phyloP scores from a whole-genome alignment of 2,888 invertebrate genomes.

The Argynnis bischoffii region DNA sequence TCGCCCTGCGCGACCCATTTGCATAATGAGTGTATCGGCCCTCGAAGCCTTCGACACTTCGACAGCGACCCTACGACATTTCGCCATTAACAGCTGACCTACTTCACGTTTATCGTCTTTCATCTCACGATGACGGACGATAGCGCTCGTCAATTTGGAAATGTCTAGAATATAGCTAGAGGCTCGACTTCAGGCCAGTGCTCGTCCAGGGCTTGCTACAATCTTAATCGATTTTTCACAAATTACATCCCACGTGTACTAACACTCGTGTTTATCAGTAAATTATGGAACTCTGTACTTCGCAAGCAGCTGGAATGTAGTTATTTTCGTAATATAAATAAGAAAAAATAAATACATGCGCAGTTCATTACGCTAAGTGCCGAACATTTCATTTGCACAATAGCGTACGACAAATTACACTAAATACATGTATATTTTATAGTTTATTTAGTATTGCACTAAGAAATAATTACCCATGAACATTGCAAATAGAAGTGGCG shows the following conservation, averaged over 20 bases:
- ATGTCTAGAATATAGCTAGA: slow-evolving; percentile 11
- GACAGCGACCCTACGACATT: slow-evolving; percentile 39
- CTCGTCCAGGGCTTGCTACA: slow-evolving; percentile 7
- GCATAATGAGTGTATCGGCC: slow-evolving; percentile 61
- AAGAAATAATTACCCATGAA: too few relatives aligned
- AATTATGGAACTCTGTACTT: slow-evolving; percentile 27
- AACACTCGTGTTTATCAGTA: slow-evolving; percentile 21
- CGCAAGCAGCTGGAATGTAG: slow-evolving; percentile 36
- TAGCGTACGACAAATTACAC: neutral
- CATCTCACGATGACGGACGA: slow-evolving; percentile 43
- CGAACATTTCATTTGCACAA: neutral
- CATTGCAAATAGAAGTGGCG: too few relatives aligned
- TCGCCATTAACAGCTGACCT: slow-evolving; percentile 53
- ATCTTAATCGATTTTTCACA: slow-evolving; percentile 17
- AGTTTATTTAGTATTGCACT: too few relatives aligned
- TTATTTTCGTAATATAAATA: slow-evolving; percentile 41
- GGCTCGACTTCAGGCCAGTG: neutral
- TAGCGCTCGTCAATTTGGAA: slow-evolving; percentile 35
- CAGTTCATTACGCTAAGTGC: slow-evolving; percentile 33
- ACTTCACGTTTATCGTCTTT: slow-evolving; percentile 54
- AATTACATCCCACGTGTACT: slow-evolving; percentile 21
- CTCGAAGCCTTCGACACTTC: slow-evolving; percentile 44
- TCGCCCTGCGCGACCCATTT: slow-evolving; percentile 58
- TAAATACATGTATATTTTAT: neutral
- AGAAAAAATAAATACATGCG: slow-evolving; percentile 36